A percentile compares a stretch with the other conserved stretches of the same genome.
Evolutionary conservation across 2,113 vertebrate species (phyloP).

Genomic region (Ceuthmochares aereus): DNA sequence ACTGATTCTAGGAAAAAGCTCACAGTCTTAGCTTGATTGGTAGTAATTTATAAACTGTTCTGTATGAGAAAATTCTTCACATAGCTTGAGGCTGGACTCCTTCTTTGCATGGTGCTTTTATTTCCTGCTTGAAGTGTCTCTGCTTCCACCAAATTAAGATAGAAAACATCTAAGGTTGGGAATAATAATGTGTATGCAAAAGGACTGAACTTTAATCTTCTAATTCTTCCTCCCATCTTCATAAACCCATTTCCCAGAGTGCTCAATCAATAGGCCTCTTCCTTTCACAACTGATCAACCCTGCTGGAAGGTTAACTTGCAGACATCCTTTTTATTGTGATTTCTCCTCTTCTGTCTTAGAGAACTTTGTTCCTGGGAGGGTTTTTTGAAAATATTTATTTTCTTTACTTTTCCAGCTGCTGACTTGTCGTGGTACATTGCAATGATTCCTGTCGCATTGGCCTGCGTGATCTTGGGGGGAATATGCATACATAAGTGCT

Average conservation of each 20-base stretch:
- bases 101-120: rapidly evolving
- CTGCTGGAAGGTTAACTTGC: constrained; percentile 9
- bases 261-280: not conserved
- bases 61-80: not conserved
- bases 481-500: constrained; percentile 69
- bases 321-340: not conserved
- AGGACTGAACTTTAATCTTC: not conserved
- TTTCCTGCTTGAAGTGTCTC: not conserved
- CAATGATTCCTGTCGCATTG: constrained; percentile 47
- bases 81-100: not conserved
- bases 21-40: not conserved
- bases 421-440: constrained; percentile 72
- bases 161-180: not conserved
- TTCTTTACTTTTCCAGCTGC: constrained; percentile 71
- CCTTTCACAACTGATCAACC: not conserved
- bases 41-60: not conserved
- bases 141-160: not conserved
- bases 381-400: not conserved
- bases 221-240: not conserved
- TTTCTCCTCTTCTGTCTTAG: not conserved
- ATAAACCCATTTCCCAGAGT: not conserved
- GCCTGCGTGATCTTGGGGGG: constrained; percentile 62
- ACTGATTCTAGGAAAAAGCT: not conserved
- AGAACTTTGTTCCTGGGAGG: not conserved
- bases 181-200: not conserved